Conservation (phyloP, 2,113 vertebrate species). For the Ifrita kowaldi region DNA sequence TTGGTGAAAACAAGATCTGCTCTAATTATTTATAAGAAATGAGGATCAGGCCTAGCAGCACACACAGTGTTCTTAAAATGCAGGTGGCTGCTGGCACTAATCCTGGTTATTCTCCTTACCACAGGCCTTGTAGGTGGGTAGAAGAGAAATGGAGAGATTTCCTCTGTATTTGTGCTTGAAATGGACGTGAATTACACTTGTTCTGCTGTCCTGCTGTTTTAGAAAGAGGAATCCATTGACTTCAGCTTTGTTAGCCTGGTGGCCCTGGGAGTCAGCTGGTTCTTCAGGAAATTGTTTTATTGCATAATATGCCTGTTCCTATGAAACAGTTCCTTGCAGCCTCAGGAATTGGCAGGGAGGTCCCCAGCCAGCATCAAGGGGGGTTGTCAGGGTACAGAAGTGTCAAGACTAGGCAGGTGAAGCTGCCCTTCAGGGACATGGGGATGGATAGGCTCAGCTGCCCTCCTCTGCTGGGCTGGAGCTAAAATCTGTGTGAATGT, state of each 20-base stretch:
- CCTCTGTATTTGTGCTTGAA: background rate
- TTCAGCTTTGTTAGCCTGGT: background rate
- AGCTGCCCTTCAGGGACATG: background rate
- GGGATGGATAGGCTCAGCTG: background rate
- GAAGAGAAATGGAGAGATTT: background rate
- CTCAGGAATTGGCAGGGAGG: background rate
- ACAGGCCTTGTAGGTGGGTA: background rate
- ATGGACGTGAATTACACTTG: background rate
- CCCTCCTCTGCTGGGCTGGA: background rate
- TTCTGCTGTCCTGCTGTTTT: background rate
- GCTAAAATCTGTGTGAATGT: background rate
- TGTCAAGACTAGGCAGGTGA: background rate
- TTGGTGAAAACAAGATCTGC: background rate
- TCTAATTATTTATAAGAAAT: background rate
- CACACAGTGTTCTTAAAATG: background rate
- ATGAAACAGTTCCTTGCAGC: background rate
- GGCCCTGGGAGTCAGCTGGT: background rate
- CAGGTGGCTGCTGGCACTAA: background rate
- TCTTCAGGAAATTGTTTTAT: background rate
- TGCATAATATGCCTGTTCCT: background rate
- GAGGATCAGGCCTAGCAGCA: background rate
- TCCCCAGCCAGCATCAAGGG: background rate
- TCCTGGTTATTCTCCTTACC: background rate
- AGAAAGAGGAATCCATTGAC: background rate
- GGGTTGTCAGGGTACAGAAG: background rate